Evolutionary conservation across 2,113 vertebrate genomes (phyloP).

Genomic region (Danionella cerebrum): DNA sequence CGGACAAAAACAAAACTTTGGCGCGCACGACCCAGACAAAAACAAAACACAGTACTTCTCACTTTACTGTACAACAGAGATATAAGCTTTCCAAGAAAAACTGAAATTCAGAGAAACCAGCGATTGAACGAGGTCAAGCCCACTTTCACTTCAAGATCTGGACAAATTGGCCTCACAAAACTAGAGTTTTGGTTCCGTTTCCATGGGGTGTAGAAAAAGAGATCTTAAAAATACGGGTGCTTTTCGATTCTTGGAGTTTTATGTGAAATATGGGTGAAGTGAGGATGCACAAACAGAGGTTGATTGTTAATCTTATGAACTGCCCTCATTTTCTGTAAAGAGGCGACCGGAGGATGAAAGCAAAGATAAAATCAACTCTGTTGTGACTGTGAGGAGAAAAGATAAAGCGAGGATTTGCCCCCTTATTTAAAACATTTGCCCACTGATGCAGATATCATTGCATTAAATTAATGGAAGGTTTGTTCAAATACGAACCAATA

Average conservation of each 20-base stretch:
- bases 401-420: too few species aligned
- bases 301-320: slow-evolving; percentile 15
- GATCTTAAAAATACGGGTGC: not conserved
- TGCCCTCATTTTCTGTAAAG: not conserved
- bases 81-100: slow-evolving; percentile 4
- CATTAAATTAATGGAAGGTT: too few species aligned
- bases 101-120: not conserved
- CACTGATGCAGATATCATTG: too few species aligned
- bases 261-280: not conserved
- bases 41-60: slow-evolving; percentile 16
- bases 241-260: slow-evolving; percentile 4
- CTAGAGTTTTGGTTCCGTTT: not conserved
- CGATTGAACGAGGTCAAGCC: not conserved
- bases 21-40: too few species aligned
- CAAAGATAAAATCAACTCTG: not conserved
- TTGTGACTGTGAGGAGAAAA: not conserved
- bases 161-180: not conserved
- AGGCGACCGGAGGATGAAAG: not conserved
- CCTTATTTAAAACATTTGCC: too few species aligned
- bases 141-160: not conserved
- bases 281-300: slow-evolving; percentile 2
- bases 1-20: too few species aligned
- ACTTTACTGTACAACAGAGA: not conserved
- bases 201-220: not conserved
- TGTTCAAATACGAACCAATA: too few species aligned